phyloP scores from a whole-genome alignment of 2,888 invertebrate genomes.

The Autographa pulchrina region DNA sequence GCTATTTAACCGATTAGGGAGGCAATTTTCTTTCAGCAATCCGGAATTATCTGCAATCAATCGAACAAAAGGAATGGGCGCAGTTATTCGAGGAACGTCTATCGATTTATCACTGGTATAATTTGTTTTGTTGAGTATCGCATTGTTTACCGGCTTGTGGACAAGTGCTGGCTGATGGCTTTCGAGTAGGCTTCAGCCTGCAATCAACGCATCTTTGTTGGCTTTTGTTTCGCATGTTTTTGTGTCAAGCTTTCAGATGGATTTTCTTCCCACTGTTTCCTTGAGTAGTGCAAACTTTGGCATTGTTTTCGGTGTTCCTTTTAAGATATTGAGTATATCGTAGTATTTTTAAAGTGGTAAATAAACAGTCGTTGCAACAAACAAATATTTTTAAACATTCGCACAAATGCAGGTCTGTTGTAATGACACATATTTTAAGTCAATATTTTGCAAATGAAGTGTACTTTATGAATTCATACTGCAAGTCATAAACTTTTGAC shows the following conservation, averaged over 20 bases:
- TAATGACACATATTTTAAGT: constrained; percentile 56
- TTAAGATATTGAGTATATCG: neutral
- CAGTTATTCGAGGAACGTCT: constrained; percentile 73
- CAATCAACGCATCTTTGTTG: constrained; percentile 57
- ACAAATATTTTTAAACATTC: constrained; percentile 30
- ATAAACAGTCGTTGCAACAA: constrained; percentile 8
- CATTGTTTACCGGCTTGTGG: constrained; percentile 34
- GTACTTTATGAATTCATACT: constrained; percentile 14
- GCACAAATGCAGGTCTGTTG: constrained; percentile 23
- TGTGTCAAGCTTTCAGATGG: neutral
- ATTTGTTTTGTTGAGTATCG: constrained; percentile 48
- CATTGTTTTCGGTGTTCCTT: neutral
- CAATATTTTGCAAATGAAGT: constrained; percentile 58
- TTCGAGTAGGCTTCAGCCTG: constrained; percentile 52
- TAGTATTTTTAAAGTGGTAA: neutral
- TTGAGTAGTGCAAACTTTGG: neutral
- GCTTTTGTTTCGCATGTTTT: constrained; percentile 14
- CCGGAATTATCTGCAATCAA: constrained; percentile 85
- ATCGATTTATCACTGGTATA: constrained; percentile 77
- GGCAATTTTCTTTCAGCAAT: constrained; percentile 77
- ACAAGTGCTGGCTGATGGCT: constrained; percentile 31
- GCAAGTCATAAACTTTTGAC: constrained; percentile 28
- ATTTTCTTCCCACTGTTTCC: neutral
- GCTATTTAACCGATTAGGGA: constrained; percentile 64
- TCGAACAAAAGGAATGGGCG: constrained; percentile 80